Percentiles rank a stretch among this genome's conserved stretches.
Conservation (phyloP, 2,888 invertebrate genomes). For the Eueremaeus valkanovi region DNA sequence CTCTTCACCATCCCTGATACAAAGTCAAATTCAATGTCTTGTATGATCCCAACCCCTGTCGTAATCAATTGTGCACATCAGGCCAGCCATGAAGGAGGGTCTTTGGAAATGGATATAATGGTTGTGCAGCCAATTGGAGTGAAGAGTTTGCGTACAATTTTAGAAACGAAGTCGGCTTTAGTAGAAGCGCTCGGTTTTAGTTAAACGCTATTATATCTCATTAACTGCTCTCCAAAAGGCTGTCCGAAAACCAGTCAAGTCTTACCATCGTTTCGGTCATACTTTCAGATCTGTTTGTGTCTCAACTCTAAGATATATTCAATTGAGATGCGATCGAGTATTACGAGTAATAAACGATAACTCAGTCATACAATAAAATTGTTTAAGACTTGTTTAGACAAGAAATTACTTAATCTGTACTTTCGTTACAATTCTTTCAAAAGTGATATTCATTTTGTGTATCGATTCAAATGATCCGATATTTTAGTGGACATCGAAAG, state of each 20-base stretch:
- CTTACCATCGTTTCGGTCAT: neutral
- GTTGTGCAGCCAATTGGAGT: constrained; percentile 12
- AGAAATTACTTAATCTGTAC: neutral
- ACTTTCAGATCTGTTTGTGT: neutral
- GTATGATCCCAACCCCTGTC: neutral
- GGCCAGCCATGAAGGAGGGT: neutral
- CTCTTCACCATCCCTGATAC: too few species aligned
- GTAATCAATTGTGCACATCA: constrained; percentile 17
- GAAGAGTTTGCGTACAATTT: constrained; percentile 7
- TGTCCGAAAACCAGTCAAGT: neutral
- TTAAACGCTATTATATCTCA: neutral
- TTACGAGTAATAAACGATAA: constrained; percentile 8
- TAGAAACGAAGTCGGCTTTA: constrained; percentile 4
- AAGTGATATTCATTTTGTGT: constrained; percentile 10
- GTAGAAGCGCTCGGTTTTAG: neutral
- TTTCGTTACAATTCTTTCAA: neutral
- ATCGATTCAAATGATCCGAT: neutral
- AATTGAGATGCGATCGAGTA: constrained; percentile 29
- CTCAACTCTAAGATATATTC: constrained; percentile 14
- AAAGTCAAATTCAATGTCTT: too few species aligned
- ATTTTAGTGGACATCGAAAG: neutral
- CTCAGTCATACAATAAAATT: constrained; percentile 10
- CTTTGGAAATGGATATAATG: neutral
- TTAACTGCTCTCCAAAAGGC: constrained; percentile 19
- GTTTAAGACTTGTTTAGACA: constrained; percentile 21